A percentile compares a stretch with the other conserved stretches of the same genome.
Conservation (phyloP, 1,140 invertebrate genomes). For the Dreissena rostriformis region DNA sequence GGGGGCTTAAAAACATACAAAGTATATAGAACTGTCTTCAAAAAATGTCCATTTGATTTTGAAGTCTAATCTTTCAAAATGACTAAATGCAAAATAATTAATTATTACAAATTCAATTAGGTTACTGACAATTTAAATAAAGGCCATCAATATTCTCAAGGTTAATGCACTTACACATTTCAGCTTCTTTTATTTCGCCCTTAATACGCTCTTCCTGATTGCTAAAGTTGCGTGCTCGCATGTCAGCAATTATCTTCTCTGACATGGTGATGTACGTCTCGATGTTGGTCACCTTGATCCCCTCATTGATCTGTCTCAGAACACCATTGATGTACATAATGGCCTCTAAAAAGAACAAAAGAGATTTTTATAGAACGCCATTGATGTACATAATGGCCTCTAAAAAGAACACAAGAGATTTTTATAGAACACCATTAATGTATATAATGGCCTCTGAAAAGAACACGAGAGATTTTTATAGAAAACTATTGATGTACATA, state of each 20-base stretch:
- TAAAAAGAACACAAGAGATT: conserved; percentile 37
- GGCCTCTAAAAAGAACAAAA: conserved; percentile 62
- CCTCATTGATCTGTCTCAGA: conserved; percentile 69
- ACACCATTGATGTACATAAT: conserved; percentile 67
- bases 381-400: conserved; percentile 69
- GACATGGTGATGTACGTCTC: conserved; percentile 90
- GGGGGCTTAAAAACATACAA: too few species aligned
- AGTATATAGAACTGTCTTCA: too few species aligned
- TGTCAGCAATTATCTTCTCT: conserved; percentile 86
- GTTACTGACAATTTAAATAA: neutral
- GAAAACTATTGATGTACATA: conserved; percentile 63
- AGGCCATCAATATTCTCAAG: neutral
- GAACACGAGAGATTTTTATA: conserved; percentile 16
- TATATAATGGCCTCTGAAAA: conserved; percentile 69
- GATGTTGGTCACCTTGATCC: conserved; percentile 84
- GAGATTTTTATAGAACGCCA: conserved; percentile 57
- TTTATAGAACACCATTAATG: conserved; percentile 63
- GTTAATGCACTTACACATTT: conserved; percentile 69
- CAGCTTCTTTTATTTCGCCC: conserved; percentile 65
- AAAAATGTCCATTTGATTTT: too few species aligned
- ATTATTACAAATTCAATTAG: neutral
- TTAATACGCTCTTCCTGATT: conserved; percentile 70
- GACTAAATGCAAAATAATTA: neutral
- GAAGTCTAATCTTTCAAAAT: too few species aligned
- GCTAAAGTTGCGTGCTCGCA: conserved; percentile 85